Evolutionary conservation across 2,113 vertebrate genomes (phyloP).

Genomic region (Lophochroa leadbeateri): DNA sequence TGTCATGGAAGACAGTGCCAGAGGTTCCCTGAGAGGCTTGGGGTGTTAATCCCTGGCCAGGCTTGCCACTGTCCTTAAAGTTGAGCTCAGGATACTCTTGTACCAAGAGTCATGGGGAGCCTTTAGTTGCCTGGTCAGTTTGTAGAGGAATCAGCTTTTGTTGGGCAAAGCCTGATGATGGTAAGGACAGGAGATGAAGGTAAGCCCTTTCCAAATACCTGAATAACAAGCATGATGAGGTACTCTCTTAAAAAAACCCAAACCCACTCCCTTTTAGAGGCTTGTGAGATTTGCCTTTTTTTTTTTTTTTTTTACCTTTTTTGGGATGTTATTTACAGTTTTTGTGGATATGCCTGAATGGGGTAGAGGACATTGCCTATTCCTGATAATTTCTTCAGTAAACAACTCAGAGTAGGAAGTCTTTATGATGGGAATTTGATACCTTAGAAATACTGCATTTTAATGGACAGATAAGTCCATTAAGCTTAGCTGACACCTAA

Average conservation of each 20-base stretch:
- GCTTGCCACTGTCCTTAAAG: not conserved
- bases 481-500: not conserved
- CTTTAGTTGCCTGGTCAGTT: not conserved
- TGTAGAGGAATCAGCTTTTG: not conserved
- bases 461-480: not conserved
- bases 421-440: not conserved
- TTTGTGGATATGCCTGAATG: not conserved
- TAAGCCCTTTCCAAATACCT: not conserved
- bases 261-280: not conserved
- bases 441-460: not conserved
- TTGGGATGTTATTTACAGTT: rapidly evolving
- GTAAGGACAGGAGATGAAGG: not conserved
- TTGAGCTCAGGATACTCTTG: not conserved
- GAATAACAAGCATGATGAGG: not conserved
- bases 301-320: not conserved
- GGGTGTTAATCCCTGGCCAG: not conserved
- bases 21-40: not conserved
- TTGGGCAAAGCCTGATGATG: not conserved
- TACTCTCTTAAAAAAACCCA: not conserved
- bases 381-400: not conserved
- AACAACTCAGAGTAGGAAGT: not conserved
- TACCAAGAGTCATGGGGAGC: too few species aligned
- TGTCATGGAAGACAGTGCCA: not conserved
- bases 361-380: not conserved
- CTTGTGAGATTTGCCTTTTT: not conserved